phyloP scores from a whole-genome alignment of 92 coral and sea anemone species.

The Bergia sp. region DNA sequence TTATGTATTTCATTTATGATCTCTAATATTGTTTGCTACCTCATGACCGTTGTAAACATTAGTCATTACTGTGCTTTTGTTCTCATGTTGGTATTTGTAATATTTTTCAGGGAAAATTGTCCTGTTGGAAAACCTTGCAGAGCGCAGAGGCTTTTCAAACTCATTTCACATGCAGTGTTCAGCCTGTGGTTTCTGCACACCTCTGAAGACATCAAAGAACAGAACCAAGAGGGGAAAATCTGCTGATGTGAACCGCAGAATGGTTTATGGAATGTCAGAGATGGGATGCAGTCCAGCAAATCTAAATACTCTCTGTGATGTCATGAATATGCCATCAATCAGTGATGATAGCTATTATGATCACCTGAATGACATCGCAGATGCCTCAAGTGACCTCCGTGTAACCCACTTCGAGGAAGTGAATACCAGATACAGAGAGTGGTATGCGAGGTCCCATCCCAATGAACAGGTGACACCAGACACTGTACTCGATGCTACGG shows the following conservation, averaged over 20 bases:
- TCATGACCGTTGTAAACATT: background rate
- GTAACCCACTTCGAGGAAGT: no score
- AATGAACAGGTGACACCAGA: no score
- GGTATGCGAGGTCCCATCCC: no score
- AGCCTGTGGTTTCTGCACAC: background rate
- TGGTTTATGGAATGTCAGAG: background rate
- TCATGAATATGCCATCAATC: no score
- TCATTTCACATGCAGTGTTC: slow-evolving; percentile 3
- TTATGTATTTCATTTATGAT: background rate
- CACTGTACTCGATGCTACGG: no score
- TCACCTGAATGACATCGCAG: no score
- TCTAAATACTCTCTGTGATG: background rate
- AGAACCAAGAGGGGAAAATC: slow-evolving; percentile 17
- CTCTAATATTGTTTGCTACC: background rate
- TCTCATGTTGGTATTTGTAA: slow-evolving; percentile 8
- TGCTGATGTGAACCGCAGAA: slow-evolving; percentile 16
- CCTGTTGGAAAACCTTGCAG: background rate
- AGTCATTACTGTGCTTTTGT: background rate
- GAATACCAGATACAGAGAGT: no score
- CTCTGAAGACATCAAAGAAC: background rate
- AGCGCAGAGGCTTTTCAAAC: background rate
- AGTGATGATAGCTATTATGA: no score
- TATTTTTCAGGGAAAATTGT: background rate
- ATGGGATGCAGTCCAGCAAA: background rate
- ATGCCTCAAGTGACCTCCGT: no score